Conservation (phyloP, 2,113 vertebrate species). For the Elephas maximus region DNA sequence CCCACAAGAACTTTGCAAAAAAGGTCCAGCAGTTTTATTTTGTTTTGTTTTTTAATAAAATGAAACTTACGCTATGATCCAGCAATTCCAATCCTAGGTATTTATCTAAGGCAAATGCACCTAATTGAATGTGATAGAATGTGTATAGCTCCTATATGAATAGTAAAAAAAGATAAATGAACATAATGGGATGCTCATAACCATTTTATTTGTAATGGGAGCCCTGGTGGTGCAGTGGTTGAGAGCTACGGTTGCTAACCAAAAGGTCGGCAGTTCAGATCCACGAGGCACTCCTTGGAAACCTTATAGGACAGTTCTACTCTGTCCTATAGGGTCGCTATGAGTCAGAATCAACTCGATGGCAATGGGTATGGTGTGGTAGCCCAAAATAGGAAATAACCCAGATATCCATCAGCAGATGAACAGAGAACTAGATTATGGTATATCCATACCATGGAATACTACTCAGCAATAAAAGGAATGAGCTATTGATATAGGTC, state of each 20-base stretch:
- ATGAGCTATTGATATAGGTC: background rate
- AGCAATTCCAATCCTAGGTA: background rate
- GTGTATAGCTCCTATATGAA: background rate
- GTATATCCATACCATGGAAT: background rate
- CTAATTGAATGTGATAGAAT: too few relatives aligned
- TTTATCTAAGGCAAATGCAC: slow-evolving; percentile 4
- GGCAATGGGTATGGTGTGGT: too few relatives aligned
- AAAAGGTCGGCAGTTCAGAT: too few relatives aligned
- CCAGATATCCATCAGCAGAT: background rate
- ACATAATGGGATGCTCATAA: background rate
- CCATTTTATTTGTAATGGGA: background rate
- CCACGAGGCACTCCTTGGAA: too few relatives aligned
- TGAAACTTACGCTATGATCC: background rate
- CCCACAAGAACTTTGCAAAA: slow-evolving; percentile 7
- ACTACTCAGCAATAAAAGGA: background rate
- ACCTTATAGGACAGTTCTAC: too few relatives aligned
- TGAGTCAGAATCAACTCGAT: too few relatives aligned
- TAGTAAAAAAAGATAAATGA: background rate
- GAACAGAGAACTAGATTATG: background rate
- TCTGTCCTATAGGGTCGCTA: too few relatives aligned
- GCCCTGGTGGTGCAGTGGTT: too few relatives aligned
- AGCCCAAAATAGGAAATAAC: slow-evolving; percentile 10
- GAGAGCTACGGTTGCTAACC: too few relatives aligned
- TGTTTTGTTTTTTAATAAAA: background rate
- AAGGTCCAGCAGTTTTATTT: background rate